Base-by-base conservation (phyloP, 2,888 invertebrate species). In the Zootermopsis nevadensis region DNA sequence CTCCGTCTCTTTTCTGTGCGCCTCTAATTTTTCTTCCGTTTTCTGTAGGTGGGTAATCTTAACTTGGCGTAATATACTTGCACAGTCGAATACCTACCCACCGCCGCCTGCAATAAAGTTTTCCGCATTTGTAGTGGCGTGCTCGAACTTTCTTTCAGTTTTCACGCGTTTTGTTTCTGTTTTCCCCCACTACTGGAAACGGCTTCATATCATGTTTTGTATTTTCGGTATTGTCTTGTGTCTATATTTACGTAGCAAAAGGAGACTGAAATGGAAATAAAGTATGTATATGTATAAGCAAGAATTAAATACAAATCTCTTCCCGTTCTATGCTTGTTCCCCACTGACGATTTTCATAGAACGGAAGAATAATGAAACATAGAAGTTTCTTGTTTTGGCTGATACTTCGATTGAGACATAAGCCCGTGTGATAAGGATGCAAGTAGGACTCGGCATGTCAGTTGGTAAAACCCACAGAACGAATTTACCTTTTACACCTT, bases 301-400 rank as follows among this genome's bases (percentile, higher is more conserved):
- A 33, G 69, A 69, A 33, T 69, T 69, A 69, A 69, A 69, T 69
- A 33, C 31, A 69, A 69, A 69, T 69, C 69, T 30, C 33, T 69
- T 69, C 27, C 69, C 30, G 31, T 69, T 69, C 60, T 60, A 1
- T 60, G 27, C 60, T 27, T 1, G 60, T 60, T 60, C 12, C 60
- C n/a, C n/a, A 6, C n/a, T 60, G 2, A 60, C n/a, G n/a, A n/a
- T 6, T 7, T 24, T 24, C 3, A 24, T 12, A 27, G 7, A 60
- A 60, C n/a, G 60, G 60, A 60, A 60, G 60, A 60, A 27, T 3
- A 8, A 1, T 2, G 1, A n/a, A 27, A 19, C 48, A 15, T 19
- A 48, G 19, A 19, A 6, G 19, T 19, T 48, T 48, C 15, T 48
- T 19, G 19, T 48, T 3, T 48, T 15, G 3, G 48, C 1, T 15